A percentile compares a stretch with the other conserved stretches of the same genome.
Conservation (phyloP, 2,888 invertebrate genomes). For the Oxycera nigricornis region DNA sequence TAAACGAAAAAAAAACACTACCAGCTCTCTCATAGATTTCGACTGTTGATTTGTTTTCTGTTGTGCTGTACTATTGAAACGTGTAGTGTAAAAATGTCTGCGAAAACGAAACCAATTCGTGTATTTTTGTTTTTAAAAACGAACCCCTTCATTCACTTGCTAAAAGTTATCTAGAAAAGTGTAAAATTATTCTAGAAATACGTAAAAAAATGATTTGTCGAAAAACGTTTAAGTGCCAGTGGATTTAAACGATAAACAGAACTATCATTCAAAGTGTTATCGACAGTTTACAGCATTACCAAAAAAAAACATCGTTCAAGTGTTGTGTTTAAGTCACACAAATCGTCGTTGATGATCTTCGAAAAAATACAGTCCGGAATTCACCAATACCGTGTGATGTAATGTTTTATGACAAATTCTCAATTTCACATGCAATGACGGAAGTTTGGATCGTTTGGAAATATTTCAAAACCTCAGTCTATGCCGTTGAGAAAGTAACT, state of each 20-base stretch:
- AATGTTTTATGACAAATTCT: too few relatives aligned
- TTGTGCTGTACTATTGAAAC: not conserved
- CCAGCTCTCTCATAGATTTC: not conserved
- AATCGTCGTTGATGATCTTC: too few relatives aligned
- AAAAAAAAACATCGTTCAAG: too few relatives aligned
- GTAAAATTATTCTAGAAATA: slow-evolving; percentile 31
- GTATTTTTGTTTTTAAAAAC: slow-evolving; percentile 1
- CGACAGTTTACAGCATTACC: slow-evolving; percentile 27
- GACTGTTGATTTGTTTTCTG: too few relatives aligned
- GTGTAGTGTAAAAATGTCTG: not conserved
- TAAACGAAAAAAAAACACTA: not conserved
- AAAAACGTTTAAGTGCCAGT: slow-evolving; percentile 35
- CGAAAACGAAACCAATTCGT: slow-evolving; percentile 10
- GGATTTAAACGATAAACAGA: slow-evolving; percentile 10
- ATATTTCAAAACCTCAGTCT: too few relatives aligned
- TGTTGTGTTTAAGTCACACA: too few relatives aligned
- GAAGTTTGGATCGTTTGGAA: too few relatives aligned
- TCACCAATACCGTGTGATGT: too few relatives aligned
- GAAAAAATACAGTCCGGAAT: too few relatives aligned
- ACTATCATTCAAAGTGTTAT: slow-evolving; percentile 39
- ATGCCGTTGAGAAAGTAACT: too few relatives aligned
- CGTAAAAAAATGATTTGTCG: slow-evolving; percentile 39
- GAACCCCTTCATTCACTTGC: slow-evolving; percentile 15
- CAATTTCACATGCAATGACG: too few relatives aligned
- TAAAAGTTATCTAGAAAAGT: slow-evolving; percentile 18